Evolutionary conservation across 2,888 invertebrate species (phyloP), one percentile per base, ranked within the genome.

Genomic region (Plebejus melissa): DNA sequence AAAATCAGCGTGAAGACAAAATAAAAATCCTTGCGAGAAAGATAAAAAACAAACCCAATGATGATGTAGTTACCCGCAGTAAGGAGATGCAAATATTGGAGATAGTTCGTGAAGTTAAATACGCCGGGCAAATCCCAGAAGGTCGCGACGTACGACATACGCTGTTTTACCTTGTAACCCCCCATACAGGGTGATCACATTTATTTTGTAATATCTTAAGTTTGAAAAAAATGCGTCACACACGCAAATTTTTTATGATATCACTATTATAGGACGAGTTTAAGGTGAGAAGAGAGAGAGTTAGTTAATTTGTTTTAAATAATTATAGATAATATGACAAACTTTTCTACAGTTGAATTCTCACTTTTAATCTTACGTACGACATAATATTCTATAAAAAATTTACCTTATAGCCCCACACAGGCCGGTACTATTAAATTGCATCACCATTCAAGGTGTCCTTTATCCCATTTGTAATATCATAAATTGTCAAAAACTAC

Each of bases 101-200:
- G 91, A 92, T 92, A 91, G 92, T 91, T 90, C 84, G 83, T 83
- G 79, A 87, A 89, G 89, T 90, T 88, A 90, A 91, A 90, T 88
- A 90, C 87, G 88, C 87, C 83, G 82, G 83, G 84, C 83, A 85
- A 87, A 84, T 91, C 92, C 92, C 89, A 78, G 84, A 87, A 90
- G 92, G 91, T 90, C 90, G 88, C 85, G 88, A 85, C 90, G 87
- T 88, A 87, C 90, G 89, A 90, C 90, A 89, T 91, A 84, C 84
- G 85, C 91, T 91, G 91, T 92, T 91, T 91, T 89, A 88, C 85
- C 88, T 88, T 83, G 82, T 80, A 84, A 83, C 83, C 82, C 83
- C 76, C 41, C 76, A 75, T 83, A 90, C 82, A 88, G 87, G 80
- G 0, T 87, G 90, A 74, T 78, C 11, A 22, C 28, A 76, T 74